Percentiles rank a stretch among this genome's conserved stretches.
Conservation (phyloP, 2,797 vertebrate species). For the Pitangus sulphuratus region DNA sequence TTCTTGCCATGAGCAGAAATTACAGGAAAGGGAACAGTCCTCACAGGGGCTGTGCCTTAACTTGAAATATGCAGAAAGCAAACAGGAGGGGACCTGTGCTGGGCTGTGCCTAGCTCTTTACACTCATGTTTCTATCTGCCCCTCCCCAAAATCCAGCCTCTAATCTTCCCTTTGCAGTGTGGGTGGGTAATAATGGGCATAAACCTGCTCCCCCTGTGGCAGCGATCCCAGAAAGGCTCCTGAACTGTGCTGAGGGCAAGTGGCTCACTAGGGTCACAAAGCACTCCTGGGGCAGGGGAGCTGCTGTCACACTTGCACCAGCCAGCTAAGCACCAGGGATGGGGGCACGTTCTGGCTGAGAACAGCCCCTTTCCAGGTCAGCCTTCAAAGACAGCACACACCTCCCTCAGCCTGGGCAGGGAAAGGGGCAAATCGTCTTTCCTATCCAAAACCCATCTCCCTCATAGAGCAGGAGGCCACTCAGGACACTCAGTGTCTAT, state of each 20-base stretch:
- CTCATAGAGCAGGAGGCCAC: not conserved
- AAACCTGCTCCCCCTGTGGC: not conserved
- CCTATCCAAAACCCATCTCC: not conserved
- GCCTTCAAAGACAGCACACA: not conserved
- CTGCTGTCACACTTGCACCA: not conserved
- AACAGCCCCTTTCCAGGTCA: not conserved
- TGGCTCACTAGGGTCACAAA: not conserved
- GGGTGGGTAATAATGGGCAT: not conserved
- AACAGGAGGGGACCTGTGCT: not conserved
- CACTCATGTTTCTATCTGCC: not conserved
- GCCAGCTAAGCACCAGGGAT: not conserved
- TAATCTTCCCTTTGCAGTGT: not conserved
- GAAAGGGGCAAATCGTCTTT: not conserved
- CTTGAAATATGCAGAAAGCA: not conserved
- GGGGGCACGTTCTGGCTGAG: not conserved
- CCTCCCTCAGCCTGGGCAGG: fast-evolving
- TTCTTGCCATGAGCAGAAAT: not conserved
- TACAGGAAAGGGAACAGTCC: not conserved
- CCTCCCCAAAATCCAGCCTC: not conserved
- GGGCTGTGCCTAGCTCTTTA: not conserved
- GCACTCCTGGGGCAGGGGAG: not conserved
- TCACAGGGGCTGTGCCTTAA: not conserved
- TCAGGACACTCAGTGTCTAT: not conserved
- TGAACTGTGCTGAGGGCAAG: not conserved
- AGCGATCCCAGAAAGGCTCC: not conserved